Conservation (phyloP, 2,888 invertebrate species). For the Ceramica pisi region DNA sequence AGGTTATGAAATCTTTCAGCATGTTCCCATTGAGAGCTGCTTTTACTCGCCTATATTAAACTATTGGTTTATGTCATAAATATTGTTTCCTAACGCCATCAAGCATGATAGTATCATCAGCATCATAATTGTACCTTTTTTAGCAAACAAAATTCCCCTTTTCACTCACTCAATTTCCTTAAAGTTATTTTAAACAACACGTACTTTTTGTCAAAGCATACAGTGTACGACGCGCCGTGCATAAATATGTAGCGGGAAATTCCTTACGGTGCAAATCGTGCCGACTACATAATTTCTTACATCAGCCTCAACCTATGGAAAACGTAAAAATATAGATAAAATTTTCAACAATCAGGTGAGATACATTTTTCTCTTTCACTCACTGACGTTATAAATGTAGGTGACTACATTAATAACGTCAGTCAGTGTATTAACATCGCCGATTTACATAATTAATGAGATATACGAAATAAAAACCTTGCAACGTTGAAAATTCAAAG, state of each 20-base stretch:
- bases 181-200: constrained; percentile 37
- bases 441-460: constrained; percentile 60
- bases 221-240: constrained; percentile 18
- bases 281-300: constrained; percentile 18
- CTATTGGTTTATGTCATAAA: background rate
- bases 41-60: background rate
- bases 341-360: constrained; percentile 8
- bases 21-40: background rate
- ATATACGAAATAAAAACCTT: constrained; percentile 47
- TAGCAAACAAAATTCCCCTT: constrained; percentile 2
- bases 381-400: too few species aligned
- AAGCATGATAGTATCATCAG: background rate
- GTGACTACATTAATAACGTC: constrained; percentile 48
- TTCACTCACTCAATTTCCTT: constrained; percentile 30
- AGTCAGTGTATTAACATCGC: constrained; percentile 57
- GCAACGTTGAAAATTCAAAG: constrained; percentile 48
- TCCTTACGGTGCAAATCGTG: constrained; percentile 15
- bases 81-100: background rate
- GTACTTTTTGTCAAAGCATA: constrained; percentile 54
- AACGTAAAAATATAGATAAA: background rate
- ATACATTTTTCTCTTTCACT: constrained; percentile 37
- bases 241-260: constrained; percentile 36
- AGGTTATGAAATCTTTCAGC: constrained; percentile 26
- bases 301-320: constrained; percentile 6
- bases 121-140: background rate